Base-by-base conservation (phyloP, 2,888 invertebrate genomes). In the Limnephilus marmoratus region DNA sequence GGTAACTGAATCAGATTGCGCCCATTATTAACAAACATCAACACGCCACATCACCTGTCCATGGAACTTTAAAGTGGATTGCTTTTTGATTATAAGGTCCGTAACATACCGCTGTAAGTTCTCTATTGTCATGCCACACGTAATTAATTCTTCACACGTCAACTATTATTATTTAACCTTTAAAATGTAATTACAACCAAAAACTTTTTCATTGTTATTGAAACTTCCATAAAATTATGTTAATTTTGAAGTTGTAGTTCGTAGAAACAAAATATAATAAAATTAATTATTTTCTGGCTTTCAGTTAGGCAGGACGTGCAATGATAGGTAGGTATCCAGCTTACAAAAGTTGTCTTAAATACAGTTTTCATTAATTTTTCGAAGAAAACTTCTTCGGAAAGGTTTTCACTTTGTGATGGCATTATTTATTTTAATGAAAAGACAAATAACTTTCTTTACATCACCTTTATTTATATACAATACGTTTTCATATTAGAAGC, bases 41-140 rank as follows among this genome's bases (percentile, higher is more conserved):
- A 37, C 83, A 83, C 83, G 83, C 29, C 34, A 83, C 37, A 34
- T 83, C 18, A 31, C 34, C 83, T 83, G 83, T 31, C 37, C 12
- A 37, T 31, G 83, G 24, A 15, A 18, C 24, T 83, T 83, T 83
- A 18, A 83, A 83, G 83, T 83, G 83, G 83, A 83, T 83, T 83
- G 37, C 37, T 83, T 83, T 83, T 83, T 83, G 83, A 83, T 83
- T 83, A 83, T 37, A 83, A 34, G 37, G 83, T n/a, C n/a, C 24
- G 37, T 83, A 83, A 34, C n/a, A 18, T 83, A 34, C 18, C 11
- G 83, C 31, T 15, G 18, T 37, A 83, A 18, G 18, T 31, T 9
- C 31, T 9, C 34, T 24, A 83, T 83, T 37, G 34, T 83, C 83
- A 41, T 83, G 37, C 83, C 31, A 37, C 37, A 83, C 24, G 37